Percentiles rank a stretch among this genome's conserved stretches.
Evolutionary conservation across 2,113 vertebrate genomes (phyloP).

Genomic region (Benitochromis conjunctus): DNA sequence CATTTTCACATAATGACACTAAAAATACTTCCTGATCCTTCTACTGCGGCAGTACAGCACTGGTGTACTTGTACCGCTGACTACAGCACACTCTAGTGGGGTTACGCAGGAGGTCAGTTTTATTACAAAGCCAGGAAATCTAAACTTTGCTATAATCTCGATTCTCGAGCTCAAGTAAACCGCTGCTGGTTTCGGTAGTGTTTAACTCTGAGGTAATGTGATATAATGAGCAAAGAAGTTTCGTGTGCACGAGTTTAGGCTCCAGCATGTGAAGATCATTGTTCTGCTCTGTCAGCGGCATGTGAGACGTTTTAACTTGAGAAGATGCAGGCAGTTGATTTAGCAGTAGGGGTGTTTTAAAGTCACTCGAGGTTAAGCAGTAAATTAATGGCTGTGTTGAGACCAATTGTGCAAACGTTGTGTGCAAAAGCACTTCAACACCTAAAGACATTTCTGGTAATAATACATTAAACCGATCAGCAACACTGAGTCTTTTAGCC

Average conservation of each 20-base stretch:
- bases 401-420: neutral
- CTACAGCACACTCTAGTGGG: conserved; percentile 12
- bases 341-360: neutral
- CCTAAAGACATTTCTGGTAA: neutral
- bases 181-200: neutral
- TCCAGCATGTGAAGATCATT: neutral
- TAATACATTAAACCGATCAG: neutral
- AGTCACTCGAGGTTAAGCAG: neutral
- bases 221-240: neutral
- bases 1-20: neutral
- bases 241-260: neutral
- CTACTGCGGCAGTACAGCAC: neutral
- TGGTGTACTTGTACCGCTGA: neutral
- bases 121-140: neutral
- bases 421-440: neutral
- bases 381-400: neutral
- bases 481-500: neutral
- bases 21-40: neutral
- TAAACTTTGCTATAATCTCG: neutral
- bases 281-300: neutral
- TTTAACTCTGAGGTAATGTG: neutral
- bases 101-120: neutral
- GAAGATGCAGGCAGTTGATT: neutral
- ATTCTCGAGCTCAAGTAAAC: neutral
- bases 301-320: neutral